Evolutionary conservation across 2,113 vertebrate genomes (phyloP).

Genomic region (Diphyllodes magnificus): DNA sequence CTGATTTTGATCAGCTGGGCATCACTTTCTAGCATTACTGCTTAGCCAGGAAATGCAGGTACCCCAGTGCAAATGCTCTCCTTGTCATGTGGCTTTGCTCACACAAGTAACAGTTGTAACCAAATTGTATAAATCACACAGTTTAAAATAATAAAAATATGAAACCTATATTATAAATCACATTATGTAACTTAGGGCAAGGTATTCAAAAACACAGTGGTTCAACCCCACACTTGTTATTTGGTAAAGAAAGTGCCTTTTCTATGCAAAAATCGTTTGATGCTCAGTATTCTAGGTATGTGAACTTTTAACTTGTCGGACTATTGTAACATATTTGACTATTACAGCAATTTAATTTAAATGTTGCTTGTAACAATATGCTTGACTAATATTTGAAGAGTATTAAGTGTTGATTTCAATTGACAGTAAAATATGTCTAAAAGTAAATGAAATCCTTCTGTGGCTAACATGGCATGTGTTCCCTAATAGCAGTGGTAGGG

Average conservation of each 20-base stretch:
- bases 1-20: background rate
- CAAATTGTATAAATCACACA: background rate
- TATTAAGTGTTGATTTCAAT: background rate
- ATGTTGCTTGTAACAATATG: no score
- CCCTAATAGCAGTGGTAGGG: background rate
- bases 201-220: conserved; percentile 37
- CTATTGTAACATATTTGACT: conserved; percentile 26
- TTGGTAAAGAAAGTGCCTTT: conserved; percentile 57
- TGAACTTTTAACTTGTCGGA: conserved; percentile 72
- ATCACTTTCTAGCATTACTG: background rate
- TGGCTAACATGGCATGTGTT: background rate
- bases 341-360: no score
- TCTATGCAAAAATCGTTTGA: conserved; percentile 29
- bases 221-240: conserved; percentile 5
- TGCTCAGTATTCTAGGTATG: conserved; percentile 66
- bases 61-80: background rate
- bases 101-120: background rate
- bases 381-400: background rate
- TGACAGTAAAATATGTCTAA: background rate
- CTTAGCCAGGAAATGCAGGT: background rate
- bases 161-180: background rate
- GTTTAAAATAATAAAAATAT: background rate
- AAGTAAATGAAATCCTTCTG: background rate
- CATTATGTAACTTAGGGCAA: background rate
- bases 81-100: background rate